These are phyloP conservation scores for Dryadula phaetusa DNA, from an alignment of 2,888 invertebrate genomes.

Conservation along the genomic window DNA sequence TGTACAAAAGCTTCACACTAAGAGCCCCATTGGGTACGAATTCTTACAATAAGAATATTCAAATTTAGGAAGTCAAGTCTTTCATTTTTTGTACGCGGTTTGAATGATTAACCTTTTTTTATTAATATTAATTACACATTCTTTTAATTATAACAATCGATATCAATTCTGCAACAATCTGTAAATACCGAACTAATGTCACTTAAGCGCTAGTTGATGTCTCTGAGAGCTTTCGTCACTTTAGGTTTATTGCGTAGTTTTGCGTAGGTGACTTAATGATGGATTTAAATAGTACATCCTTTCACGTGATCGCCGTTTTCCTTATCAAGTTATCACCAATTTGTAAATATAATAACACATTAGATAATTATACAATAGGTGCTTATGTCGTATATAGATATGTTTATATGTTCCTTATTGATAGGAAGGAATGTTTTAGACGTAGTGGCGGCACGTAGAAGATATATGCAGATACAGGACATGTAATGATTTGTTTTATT, in stretches of 20 bases:
- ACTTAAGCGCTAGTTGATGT: background rate
- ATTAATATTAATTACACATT: background rate
- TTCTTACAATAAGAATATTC: background rate
- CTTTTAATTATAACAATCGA: too few relatives aligned
- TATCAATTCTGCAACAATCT: too few relatives aligned
- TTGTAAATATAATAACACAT: conserved; percentile 48
- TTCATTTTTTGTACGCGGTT: background rate
- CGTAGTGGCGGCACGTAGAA: background rate
- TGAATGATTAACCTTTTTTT: background rate
- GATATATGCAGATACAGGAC: background rate
- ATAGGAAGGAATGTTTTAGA: conserved; percentile 5
- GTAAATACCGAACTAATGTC: background rate
- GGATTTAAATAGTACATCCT: conserved; percentile 30
- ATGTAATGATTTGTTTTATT: background rate
- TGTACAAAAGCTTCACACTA: background rate
- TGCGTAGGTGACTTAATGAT: conserved; percentile 1
- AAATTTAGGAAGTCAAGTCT: background rate
- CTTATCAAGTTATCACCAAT: conserved; percentile 44
- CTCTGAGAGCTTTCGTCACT: background rate
- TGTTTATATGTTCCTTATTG: conserved; percentile 27
- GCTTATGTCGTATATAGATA: conserved; percentile 42
- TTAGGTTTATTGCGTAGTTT: background rate
- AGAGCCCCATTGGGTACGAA: background rate
- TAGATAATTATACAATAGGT: conserved; percentile 49
- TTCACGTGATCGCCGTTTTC: conserved; percentile 42